Evolutionary conservation across 2,888 invertebrate genomes (phyloP).

Genomic region (Panzeria rudis): DNA sequence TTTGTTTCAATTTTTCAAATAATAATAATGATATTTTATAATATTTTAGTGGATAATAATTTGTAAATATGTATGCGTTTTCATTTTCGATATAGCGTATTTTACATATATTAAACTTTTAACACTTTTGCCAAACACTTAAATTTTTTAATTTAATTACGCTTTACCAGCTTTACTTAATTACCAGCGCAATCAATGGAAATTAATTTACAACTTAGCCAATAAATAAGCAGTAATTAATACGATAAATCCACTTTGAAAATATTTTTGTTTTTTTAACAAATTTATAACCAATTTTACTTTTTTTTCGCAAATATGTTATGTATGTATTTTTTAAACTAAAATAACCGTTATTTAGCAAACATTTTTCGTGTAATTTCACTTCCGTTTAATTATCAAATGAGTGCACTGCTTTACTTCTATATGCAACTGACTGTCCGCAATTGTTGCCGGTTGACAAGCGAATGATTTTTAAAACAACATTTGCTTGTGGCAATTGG

Average conservation of each 20-base stretch:
- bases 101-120: too few species aligned
- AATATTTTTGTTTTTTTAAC: background rate
- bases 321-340: background rate
- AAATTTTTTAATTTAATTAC: too few species aligned
- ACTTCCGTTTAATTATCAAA: slow-evolving; percentile 22
- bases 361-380: slow-evolving; percentile 5
- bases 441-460: slow-evolving; percentile 55
- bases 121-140: too few species aligned
- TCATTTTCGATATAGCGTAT: too few species aligned
- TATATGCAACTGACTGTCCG: background rate
- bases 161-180: too few species aligned
- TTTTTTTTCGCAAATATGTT: background rate
- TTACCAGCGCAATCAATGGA: background rate
- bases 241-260: background rate
- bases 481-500: slow-evolving; percentile 10
- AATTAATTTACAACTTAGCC: background rate
- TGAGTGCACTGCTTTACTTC: background rate
- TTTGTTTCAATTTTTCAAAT: background rate
- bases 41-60: too few species aligned
- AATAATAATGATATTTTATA: too few species aligned
- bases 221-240: background rate
- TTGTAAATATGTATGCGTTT: too few species aligned
- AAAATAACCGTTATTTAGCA: slow-evolving; percentile 53
- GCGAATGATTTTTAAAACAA: slow-evolving; percentile 57
- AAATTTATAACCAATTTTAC: background rate